Evolutionary conservation across 2,888 invertebrate species (phyloP).

Genomic region (Melangyna quadrimaculata): DNA sequence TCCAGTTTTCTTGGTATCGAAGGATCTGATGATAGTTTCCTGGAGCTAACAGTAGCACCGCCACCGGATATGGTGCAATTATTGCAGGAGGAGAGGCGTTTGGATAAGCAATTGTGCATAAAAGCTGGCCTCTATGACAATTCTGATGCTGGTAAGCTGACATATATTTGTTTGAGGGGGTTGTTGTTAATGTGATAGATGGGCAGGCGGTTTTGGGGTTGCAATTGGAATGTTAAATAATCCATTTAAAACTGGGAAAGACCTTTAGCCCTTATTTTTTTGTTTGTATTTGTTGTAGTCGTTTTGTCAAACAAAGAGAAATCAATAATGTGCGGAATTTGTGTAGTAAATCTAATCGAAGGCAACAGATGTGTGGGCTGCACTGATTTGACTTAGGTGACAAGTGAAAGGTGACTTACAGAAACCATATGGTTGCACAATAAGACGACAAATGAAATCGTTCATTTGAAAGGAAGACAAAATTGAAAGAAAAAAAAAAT

Average conservation of each 20-base stretch:
- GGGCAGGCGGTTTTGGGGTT: background rate
- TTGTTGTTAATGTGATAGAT: background rate
- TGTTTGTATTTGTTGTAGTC: background rate
- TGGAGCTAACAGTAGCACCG: constrained; percentile 86
- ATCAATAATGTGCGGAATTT: constrained; percentile 57
- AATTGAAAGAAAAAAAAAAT: background rate
- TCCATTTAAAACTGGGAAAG: constrained; percentile 60
- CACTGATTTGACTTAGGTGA: constrained; percentile 46
- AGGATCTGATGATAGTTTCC: constrained; percentile 87
- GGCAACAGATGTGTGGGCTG: constrained; percentile 40
- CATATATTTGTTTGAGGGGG: constrained; percentile 15
- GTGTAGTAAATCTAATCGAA: constrained; percentile 60
- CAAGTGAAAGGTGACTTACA: constrained; percentile 26
- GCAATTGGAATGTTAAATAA: constrained; percentile 62
- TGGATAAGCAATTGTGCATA: constrained; percentile 89
- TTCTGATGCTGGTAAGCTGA: constrained; percentile 83
- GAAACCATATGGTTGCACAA: constrained; percentile 45
- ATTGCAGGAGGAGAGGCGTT: constrained; percentile 89
- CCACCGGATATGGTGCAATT: constrained; percentile 91
- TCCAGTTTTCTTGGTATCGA: constrained; percentile 93
- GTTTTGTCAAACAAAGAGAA: constrained; percentile 42
- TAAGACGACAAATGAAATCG: constrained; percentile 19
- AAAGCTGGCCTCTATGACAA: constrained; percentile 86
- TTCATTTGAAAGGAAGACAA: background rate
- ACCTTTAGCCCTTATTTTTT: constrained; percentile 51